phyloP scores from a whole-genome alignment of 2,797 vertebrate species.

The Discoglossus pictus region DNA sequence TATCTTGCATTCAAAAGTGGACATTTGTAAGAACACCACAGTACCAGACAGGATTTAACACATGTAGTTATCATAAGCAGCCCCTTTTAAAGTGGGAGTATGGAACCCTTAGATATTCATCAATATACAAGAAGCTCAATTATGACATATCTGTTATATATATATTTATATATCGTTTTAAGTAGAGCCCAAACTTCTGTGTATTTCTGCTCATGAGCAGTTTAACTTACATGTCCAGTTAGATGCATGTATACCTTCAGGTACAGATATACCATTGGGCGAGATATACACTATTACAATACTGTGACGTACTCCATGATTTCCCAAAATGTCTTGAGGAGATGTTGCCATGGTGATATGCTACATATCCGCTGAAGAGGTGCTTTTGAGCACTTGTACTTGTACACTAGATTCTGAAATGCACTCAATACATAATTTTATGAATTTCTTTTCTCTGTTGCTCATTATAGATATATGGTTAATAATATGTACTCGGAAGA shows the following conservation, averaged over 20 bases:
- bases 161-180: too few species aligned
- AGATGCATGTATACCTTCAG: constrained; percentile 29
- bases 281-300: constrained; percentile 22
- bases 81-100: too few species aligned
- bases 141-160: too few species aligned
- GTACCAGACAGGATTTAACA: too few species aligned
- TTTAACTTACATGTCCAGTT: constrained; percentile 32
- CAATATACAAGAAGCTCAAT: too few species aligned
- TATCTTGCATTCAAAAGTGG: too few species aligned
- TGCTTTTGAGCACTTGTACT: constrained; percentile 22
- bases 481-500: neutral
- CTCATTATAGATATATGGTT: constrained; percentile 13
- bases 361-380: constrained; percentile 16
- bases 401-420: constrained; percentile 22
- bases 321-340: constrained; percentile 38
- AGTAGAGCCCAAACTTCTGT: too few species aligned
- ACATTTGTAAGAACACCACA: too few species aligned
- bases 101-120: too few species aligned
- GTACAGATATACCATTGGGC: constrained; percentile 26
- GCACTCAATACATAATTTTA: constrained; percentile 6
- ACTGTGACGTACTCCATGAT: constrained; percentile 28
- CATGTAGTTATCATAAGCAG: too few species aligned
- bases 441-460: constrained; percentile 8
- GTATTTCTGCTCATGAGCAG: constrained; percentile 28
- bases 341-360: constrained; percentile 41